Base-by-base conservation (phyloP, 2,113 vertebrate species). In the Larimichthys crocea region DNA sequence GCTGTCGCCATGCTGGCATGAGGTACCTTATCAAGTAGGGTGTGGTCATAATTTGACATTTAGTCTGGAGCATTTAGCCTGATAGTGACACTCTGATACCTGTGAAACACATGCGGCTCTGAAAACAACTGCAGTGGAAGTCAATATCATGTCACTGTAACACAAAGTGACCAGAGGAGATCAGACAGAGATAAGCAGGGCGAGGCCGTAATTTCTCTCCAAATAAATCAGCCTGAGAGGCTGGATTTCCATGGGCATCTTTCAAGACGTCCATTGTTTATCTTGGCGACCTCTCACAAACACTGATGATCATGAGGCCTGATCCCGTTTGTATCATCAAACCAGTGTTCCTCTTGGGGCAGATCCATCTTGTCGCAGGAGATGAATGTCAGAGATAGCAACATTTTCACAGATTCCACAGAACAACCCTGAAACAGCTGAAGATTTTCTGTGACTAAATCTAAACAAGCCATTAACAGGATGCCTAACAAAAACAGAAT, bases 391-490 rank as follows among this genome's bases (percentile, higher is more conserved):
- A 42, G 5, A 49, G 11, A 66, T 59, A 52, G 50, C 4, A 9
- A 14, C 46, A 73, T 24, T 22, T 78, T 86, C 66, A 49, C 15
- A 71, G 1, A 57, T 77, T 29, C 60, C 55, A 44, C 40, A 69
- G 64, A 79, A 83, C 29, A 22, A 24, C 12, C 42, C 5, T 19
- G 35, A 15, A 20, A 73, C 59, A 73, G 46, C 35, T 76, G 61
- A 69, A 44, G 31, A 42, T 79, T 81, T 82, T 80, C 40, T n/a
- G 55, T 19, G 35, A 20, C 35, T 57, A 12, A 24, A 46, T n/a
- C 11, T 10, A 10, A 69, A 52, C 31, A 52, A 56, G 14, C 15
- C 44, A 29, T 72, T 17, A 52, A 52, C 56, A 52, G 20, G 10
- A n/a, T 20, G 24, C 9, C 40, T 26, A 61, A 82, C 42, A 44